Base-by-base conservation (phyloP, 2,888 invertebrate genomes). In the Perithous albicinctus region DNA sequence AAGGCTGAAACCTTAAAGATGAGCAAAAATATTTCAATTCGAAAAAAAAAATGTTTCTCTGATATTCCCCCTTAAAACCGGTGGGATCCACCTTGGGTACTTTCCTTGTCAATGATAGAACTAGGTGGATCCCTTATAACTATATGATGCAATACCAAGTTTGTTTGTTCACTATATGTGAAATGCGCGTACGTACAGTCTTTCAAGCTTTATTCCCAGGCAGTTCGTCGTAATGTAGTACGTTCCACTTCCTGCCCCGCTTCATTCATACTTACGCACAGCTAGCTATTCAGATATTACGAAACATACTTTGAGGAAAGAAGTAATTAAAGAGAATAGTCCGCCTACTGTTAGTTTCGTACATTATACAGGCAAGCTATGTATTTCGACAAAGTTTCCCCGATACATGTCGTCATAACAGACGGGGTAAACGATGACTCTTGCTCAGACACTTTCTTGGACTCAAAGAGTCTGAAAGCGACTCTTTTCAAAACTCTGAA, bases 201-300 rank as follows among this genome's bases (percentile, higher is more conserved):
- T 26, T 66, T 46, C 46, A 8, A 4, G 20, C 12, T 18, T 15
- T 29, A 46, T 66, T 66, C 46, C 46, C 66, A 66, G 46, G 46
- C 66, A 15, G 46, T 46, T 15, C 23, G 7, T 6, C 15, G 64
- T 64, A 64, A 48, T 66, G 66, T 46, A 18, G 15, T 15, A 66
- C 26, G 26, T 26, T 18, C 46, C 2, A 8, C 29, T 66, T 66
- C 66, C 66, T 46, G 46, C 23, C 66, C 26, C 46, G 43, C 18
- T 7, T 29, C 46, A 15, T 46, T 15, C 43, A 48, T 29, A 46
- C 66, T 46, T 66, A 66, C 32, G 66, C 46, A 46, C 18, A 18
- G 38, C 46, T 15, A 46, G 43, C 20, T 29, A 15, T 46, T 23
- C 26, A n/a, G 38, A 15, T n/a, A 43, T 64, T 64, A 64, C 64